phyloP scores from a whole-genome alignment of 2,888 invertebrate species.

The Iselma pallidipennis region DNA sequence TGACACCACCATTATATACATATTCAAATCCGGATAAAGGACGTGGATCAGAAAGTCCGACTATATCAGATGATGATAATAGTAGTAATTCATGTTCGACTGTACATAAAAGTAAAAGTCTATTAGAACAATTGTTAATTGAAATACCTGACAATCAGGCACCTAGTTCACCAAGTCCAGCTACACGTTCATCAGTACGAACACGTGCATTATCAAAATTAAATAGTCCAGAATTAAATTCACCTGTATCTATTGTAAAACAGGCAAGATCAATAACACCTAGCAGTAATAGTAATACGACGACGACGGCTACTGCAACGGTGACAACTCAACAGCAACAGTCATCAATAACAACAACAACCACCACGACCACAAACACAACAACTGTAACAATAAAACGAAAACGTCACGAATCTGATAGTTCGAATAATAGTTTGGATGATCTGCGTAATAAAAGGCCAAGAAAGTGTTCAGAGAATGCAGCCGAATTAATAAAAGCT shows the following conservation, averaged over 20 bases:
- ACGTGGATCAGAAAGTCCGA: slow-evolving; percentile 49
- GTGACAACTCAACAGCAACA: slow-evolving; percentile 14
- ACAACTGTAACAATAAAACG: slow-evolving; percentile 68
- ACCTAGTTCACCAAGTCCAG: slow-evolving; percentile 51
- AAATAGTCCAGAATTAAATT: slow-evolving; percentile 63
- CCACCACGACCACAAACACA: too few species aligned
- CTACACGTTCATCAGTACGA: slow-evolving; percentile 60
- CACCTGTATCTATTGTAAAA: slow-evolving; percentile 36
- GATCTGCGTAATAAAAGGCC: slow-evolving; percentile 49
- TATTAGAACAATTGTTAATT: slow-evolving; percentile 79
- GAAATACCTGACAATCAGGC: slow-evolving; percentile 69
- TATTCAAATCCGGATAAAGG: slow-evolving; percentile 75
- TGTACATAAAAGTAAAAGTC: slow-evolving; percentile 59
- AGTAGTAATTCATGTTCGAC: slow-evolving; percentile 40
- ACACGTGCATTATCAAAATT: slow-evolving; percentile 72
- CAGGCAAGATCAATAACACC: slow-evolving; percentile 31
- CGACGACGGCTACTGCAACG: slow-evolving; percentile 25
- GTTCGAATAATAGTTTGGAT: slow-evolving; percentile 64
- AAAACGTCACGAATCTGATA: slow-evolving; percentile 79
- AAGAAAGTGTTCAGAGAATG: slow-evolving; percentile 63
- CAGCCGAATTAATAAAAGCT: slow-evolving; percentile 52
- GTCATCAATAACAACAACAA: slow-evolving; percentile 27
- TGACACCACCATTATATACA: slow-evolving; percentile 75
- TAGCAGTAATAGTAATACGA: slow-evolving; percentile 30
- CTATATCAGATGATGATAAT: slow-evolving; percentile 43